Conservation (phyloP, 2,113 vertebrate species). For the Phaetusa simplex region DNA sequence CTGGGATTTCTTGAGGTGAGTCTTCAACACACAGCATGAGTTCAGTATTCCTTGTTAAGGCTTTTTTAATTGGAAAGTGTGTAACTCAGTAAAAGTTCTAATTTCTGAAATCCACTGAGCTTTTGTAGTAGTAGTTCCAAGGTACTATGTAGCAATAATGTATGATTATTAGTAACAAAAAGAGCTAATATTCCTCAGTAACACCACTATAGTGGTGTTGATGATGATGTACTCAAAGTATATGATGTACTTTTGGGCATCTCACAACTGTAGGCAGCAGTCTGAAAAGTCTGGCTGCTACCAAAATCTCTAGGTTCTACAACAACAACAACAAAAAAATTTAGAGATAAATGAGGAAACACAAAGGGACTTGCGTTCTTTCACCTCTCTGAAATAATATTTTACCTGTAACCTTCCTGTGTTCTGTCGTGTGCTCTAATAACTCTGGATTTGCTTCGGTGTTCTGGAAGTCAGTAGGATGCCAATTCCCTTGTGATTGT, state of each 20-base stretch:
- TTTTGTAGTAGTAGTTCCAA: not conserved
- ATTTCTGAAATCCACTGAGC: not conserved
- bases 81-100: not conserved
- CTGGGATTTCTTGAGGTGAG: not conserved
- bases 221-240: not conserved
- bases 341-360: not conserved
- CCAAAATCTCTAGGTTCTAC: not conserved
- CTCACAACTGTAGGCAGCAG: not conserved
- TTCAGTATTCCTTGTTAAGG: not conserved
- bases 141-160: not conserved
- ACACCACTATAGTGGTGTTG: not conserved
- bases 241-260: not conserved
- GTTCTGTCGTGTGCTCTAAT: not conserved
- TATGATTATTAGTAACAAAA: not conserved
- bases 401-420: not conserved
- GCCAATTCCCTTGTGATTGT: not conserved
- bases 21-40: not conserved
- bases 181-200: not conserved
- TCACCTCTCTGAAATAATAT: not conserved
- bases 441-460: not conserved
- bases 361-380: not conserved
- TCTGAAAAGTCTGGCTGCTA: not conserved
- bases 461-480: not conserved
- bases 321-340: not conserved
- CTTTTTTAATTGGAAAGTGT: not conserved